Percentiles rank a stretch among this genome's conserved stretches.
phyloP scores from a whole-genome alignment of 2,888 invertebrate species.

The Leucophora obtusa region DNA sequence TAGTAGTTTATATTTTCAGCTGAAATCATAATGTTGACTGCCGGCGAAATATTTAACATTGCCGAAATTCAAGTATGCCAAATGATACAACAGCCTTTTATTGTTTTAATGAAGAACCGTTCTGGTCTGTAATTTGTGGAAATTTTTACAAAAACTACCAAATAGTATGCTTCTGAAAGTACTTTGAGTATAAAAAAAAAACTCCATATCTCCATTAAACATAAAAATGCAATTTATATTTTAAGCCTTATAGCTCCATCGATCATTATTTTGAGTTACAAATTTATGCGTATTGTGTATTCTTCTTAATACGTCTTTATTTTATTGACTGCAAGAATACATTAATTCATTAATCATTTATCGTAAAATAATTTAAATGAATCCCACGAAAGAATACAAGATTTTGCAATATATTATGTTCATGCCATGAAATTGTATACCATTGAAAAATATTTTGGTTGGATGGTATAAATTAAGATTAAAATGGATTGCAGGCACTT shows the following conservation, averaged over 20 bases:
- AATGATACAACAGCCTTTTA: too few relatives aligned
- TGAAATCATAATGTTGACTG: too few relatives aligned
- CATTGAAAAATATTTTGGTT: conserved; percentile 30
- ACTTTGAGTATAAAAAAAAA: too few relatives aligned
- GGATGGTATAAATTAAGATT: conserved; percentile 48
- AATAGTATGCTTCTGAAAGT: too few relatives aligned
- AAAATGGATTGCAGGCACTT: conserved; percentile 44
- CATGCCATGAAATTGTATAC: not conserved
- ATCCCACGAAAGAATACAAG: not conserved
- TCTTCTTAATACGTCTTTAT: not conserved
- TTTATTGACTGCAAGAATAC: not conserved
- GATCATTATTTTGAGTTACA: not conserved
- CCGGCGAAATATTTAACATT: too few relatives aligned
- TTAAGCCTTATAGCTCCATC: not conserved
- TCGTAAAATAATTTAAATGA: not conserved
- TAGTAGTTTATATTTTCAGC: too few relatives aligned
- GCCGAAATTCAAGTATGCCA: too few relatives aligned
- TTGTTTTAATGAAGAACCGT: too few relatives aligned
- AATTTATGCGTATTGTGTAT: not conserved
- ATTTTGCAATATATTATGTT: not conserved
- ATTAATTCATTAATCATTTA: not conserved
- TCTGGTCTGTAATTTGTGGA: too few relatives aligned
- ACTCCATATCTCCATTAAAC: too few relatives aligned
- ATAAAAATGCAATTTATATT: not conserved
- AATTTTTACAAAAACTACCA: too few relatives aligned